Evolutionary conservation across 2,888 invertebrate species (phyloP).

Genomic region (Linyphia triangularis): DNA sequence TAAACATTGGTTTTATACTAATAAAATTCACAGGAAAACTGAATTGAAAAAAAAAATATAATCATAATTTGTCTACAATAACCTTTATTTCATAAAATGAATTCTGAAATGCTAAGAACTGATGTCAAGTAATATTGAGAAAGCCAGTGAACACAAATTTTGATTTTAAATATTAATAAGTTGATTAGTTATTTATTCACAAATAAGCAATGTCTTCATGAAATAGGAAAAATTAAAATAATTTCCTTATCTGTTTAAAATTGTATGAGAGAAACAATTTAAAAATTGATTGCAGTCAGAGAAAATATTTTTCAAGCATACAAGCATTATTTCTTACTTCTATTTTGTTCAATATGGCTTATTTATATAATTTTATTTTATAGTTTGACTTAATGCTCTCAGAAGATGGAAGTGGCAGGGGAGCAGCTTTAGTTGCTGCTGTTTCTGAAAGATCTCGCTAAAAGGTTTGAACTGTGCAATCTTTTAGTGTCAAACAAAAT

Average conservation of each 20-base stretch:
- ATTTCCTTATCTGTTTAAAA: neutral
- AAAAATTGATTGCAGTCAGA: neutral
- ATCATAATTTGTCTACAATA: neutral
- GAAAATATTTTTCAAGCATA: neutral
- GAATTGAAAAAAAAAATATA: neutral
- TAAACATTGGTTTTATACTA: neutral
- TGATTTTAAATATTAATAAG: too few relatives aligned
- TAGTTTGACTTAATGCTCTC: slow-evolving; percentile 96
- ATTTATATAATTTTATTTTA: slow-evolving; percentile 23
- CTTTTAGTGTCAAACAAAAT: slow-evolving; percentile 25
- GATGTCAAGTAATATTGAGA: too few relatives aligned
- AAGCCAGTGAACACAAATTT: too few relatives aligned
- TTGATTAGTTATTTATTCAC: too few relatives aligned
- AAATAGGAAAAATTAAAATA: too few relatives aligned
- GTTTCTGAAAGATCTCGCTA: slow-evolving; percentile 81
- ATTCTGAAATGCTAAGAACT: too few relatives aligned
- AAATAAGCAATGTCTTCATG: too few relatives aligned
- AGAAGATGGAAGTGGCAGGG: slow-evolving; percentile 96
- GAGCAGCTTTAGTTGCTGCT: slow-evolving; percentile 97
- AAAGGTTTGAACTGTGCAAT: slow-evolving; percentile 20
- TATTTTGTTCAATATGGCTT: slow-evolving; percentile 50
- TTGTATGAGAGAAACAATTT: neutral
- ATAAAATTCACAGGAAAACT: neutral
- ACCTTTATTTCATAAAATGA: neutral
- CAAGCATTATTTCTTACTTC: neutral